phyloP scores from a whole-genome alignment of 2,888 invertebrate species.

The Chalcosyrphus nemorum region DNA sequence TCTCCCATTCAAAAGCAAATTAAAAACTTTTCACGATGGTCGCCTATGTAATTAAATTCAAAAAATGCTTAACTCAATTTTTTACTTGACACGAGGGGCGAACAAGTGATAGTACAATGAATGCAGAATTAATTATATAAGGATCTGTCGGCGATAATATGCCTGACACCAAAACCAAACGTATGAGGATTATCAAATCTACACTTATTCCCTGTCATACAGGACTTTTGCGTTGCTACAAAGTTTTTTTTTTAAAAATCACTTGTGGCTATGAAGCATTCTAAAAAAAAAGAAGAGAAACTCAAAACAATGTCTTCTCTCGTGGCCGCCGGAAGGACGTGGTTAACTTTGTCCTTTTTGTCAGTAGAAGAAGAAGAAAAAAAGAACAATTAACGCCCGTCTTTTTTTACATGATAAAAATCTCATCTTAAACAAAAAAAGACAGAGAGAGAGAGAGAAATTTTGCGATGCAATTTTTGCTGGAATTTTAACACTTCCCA shows the following conservation, averaged over 20 bases:
- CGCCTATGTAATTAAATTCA: slow-evolving; percentile 51
- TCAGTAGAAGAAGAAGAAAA: background rate
- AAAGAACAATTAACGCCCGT: slow-evolving; percentile 39
- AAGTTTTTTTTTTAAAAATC: slow-evolving; percentile 27
- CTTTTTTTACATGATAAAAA: slow-evolving; percentile 39
- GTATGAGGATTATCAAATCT: slow-evolving; percentile 28
- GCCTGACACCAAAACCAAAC: slow-evolving; percentile 47
- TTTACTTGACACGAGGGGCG: slow-evolving; percentile 13
- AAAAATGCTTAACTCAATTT: slow-evolving; percentile 47
- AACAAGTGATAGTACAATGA: slow-evolving; percentile 30
- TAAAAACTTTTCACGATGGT: slow-evolving; percentile 52
- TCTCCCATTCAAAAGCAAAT: slow-evolving; percentile 39
- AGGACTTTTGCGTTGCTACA: background rate
- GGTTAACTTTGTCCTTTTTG: slow-evolving; percentile 45
- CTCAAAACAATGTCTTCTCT: background rate
- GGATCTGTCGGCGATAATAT: slow-evolving; percentile 5
- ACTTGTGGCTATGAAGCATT: slow-evolving; percentile 35
- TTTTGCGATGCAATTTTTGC: slow-evolving; percentile 4
- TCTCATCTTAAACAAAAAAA: background rate
- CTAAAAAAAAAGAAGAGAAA: background rate
- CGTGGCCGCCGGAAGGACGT: slow-evolving; percentile 39
- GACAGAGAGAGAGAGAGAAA: background rate
- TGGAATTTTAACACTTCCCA: slow-evolving; percentile 20
- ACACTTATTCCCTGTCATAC: background rate
- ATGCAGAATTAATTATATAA: slow-evolving; percentile 50